Conservation (phyloP, 1,140 invertebrate species). For the Hesperophylax magnus region DNA sequence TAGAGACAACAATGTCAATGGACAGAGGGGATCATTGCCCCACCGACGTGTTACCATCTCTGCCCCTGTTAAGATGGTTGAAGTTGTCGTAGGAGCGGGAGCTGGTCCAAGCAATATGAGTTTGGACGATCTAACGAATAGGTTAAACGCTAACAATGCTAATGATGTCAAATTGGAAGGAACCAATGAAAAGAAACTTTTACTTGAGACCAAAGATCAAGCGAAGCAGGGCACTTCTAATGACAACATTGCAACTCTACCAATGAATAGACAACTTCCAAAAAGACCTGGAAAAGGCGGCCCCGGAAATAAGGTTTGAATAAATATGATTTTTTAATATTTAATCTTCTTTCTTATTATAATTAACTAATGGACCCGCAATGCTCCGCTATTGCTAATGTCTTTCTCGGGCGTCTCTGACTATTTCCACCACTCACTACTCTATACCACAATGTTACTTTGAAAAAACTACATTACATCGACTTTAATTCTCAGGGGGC, state of each 20-base stretch:
- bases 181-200: neutral
- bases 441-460: too few relatives aligned
- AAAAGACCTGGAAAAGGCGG: constrained; percentile 15
- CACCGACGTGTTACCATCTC: constrained; percentile 56
- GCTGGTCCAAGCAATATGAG: constrained; percentile 46
- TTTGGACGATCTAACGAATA: constrained; percentile 21
- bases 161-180: constrained; percentile 1
- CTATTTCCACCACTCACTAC: too few relatives aligned
- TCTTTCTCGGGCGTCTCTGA: too few relatives aligned
- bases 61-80: constrained; percentile 58
- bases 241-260: constrained; percentile 9
- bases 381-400: too few relatives aligned
- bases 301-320: constrained; percentile 42
- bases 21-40: constrained; percentile 75
- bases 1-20: constrained; percentile 82
- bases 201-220: neutral
- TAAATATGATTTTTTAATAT: constrained; percentile 15
- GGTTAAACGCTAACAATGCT: constrained; percentile 43
- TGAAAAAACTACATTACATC: too few relatives aligned
- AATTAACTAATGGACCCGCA: too few relatives aligned
- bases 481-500: too few relatives aligned
- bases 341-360: too few relatives aligned
- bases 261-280: constrained; percentile 37
- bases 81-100: neutral
- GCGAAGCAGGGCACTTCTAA: constrained; percentile 39